Evolutionary conservation across 2,113 vertebrate species (phyloP).

Genomic region (Myotis lucifugus): DNA sequence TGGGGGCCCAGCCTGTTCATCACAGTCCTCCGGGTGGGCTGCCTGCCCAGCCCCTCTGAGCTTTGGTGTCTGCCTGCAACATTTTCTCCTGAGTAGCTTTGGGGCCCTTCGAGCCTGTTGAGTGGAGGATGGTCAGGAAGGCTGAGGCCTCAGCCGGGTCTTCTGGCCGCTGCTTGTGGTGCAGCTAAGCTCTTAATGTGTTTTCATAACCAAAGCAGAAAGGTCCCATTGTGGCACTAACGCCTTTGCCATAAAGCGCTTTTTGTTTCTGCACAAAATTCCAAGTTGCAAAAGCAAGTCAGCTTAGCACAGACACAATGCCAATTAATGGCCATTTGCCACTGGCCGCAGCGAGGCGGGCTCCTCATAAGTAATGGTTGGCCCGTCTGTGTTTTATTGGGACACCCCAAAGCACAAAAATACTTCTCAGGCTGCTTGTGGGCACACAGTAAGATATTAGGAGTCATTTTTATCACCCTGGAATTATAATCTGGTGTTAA

Average conservation of each 20-base stretch:
- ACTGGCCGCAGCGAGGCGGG: background rate
- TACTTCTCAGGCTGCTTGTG: background rate
- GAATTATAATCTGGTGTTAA: constrained; percentile 4
- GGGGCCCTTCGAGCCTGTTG: background rate
- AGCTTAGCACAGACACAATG: constrained; percentile 70
- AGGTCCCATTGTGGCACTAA: constrained; percentile 72
- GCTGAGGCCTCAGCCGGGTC: background rate
- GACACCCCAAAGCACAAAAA: background rate
- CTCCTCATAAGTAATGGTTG: background rate
- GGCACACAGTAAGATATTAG: background rate
- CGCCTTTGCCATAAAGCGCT: constrained; percentile 67
- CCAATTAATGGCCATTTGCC: constrained; percentile 52
- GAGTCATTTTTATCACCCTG: background rate
- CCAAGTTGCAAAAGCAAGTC: constrained; percentile 71
- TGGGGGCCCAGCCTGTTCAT: background rate
- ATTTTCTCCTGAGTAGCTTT: background rate
- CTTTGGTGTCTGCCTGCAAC: background rate
- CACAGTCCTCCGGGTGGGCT: background rate
- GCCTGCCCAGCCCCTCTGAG: background rate
- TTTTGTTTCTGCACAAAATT: constrained; percentile 76
- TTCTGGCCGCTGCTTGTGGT: constrained; percentile 28
- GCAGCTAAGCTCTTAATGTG: constrained; percentile 73
- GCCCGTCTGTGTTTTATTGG: background rate
- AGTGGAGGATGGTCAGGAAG: constrained; percentile 6
- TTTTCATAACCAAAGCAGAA: constrained; percentile 75